These are phyloP conservation scores for Cydia strobilella DNA, from an alignment of 1,140 invertebrate genomes.

Conservation along the genomic window DNA sequence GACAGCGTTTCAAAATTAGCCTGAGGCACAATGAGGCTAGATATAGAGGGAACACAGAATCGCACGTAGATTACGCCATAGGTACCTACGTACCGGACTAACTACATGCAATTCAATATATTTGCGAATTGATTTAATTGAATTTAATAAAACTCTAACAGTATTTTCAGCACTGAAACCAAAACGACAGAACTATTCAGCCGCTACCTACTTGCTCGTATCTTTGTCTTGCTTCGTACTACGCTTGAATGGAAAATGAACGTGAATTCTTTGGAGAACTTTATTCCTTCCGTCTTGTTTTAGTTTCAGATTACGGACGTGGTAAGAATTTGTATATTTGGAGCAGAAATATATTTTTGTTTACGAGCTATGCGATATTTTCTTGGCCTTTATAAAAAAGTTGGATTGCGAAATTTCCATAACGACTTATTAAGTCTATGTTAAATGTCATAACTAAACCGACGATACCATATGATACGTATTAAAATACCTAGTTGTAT, in stretches of 20 bases:
- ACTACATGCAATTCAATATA: too few species aligned
- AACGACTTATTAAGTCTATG: neutral
- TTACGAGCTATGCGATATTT: neutral
- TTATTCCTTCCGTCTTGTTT: conserved; percentile 16
- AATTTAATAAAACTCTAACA: too few species aligned
- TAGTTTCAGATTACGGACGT: conserved; percentile 26
- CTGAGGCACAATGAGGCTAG: too few species aligned
- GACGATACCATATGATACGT: too few species aligned
- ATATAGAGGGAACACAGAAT: too few species aligned
- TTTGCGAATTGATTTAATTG: too few species aligned
- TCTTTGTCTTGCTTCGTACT: neutral
- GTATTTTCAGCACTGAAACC: neutral
- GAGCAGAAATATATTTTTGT: neutral
- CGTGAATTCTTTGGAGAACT: conserved; percentile 24
- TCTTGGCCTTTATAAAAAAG: neutral
- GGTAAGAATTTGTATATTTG: neutral
- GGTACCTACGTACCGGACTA: too few species aligned
- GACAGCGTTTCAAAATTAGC: too few species aligned
- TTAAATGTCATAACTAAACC: neutral
- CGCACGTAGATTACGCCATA: too few species aligned
- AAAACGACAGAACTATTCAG: neutral
- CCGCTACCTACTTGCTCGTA: neutral
- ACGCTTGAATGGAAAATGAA: conserved; percentile 23
- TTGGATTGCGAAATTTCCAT: conserved; percentile 5
- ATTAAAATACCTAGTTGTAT: too few species aligned